These are phyloP conservation scores for Hippopotamyrus pictus DNA, from an alignment of 2,797 vertebrate genomes.

Conservation along the genomic window DNA sequence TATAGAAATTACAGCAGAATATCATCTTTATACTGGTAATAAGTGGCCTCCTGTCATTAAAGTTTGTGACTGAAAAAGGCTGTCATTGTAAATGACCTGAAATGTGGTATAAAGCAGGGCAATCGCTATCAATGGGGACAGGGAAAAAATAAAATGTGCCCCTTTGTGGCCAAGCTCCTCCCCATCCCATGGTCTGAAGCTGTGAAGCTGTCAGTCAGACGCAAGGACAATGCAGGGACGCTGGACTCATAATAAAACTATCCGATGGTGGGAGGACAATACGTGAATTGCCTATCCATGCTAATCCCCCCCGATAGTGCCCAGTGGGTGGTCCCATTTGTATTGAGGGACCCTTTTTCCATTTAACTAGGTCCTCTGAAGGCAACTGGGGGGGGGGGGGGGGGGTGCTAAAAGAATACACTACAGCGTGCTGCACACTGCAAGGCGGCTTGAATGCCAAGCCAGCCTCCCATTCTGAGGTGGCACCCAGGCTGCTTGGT, in stretches of 20 bases:
- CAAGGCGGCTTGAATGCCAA: background rate
- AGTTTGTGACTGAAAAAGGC: background rate
- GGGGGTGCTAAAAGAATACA: background rate
- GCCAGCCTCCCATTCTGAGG: background rate
- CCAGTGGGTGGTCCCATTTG: constrained; percentile 59
- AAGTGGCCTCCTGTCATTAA: background rate
- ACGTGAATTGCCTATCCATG: constrained; percentile 49
- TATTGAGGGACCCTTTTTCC: background rate
- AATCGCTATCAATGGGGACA: background rate
- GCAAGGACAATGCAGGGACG: constrained; percentile 49
- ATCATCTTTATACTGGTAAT: background rate
- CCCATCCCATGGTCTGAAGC: constrained; percentile 44
- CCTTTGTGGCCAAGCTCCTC: background rate
- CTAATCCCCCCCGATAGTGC: constrained; percentile 52
- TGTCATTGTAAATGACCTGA: background rate
- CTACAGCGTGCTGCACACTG: background rate
- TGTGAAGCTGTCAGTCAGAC: constrained; percentile 56
- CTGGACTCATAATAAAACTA: constrained; percentile 53
- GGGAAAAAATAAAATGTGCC: background rate
- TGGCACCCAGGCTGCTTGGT: background rate
- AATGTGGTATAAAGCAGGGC: background rate
- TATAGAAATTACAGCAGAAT: background rate
- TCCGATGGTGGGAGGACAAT: constrained; percentile 49
- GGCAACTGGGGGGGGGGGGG: constrained; percentile 19
- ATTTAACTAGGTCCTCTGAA: background rate